Evolutionary conservation across 2,113 vertebrate genomes (phyloP), one percentile per base, ranked within the genome.

Genomic region (Madoqua kirkii): DNA sequence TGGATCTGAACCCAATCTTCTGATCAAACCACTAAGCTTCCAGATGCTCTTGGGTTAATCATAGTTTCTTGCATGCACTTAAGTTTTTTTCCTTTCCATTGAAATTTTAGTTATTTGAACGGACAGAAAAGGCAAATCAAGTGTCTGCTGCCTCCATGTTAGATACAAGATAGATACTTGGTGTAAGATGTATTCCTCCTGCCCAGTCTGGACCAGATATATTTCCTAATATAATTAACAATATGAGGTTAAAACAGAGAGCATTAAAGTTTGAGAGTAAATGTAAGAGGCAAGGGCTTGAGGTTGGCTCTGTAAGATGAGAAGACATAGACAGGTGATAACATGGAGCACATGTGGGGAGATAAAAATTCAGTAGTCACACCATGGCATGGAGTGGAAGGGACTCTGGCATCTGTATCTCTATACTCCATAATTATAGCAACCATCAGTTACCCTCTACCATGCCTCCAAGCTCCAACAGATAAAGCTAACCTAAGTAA

Each of bases 381-480:
- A 67, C 31, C 40, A 67, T 36, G 43, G 59, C 15, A 29, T 27
- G 21, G 15, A 52, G 48, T 29, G 21, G 25, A 43, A 52, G 27
- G 31, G 17, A 57, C 31, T 29, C 33, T 52, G 90, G 43, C 29
- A 14, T 15, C 27, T 6, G 19, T 1, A 23, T 50, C 25, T 8
- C 25, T 11, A 27, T n/a, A 29, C 40, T 67, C 11, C 43, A 12
- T 71, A 52, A 23, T 31, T n/a, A 12, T 64, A 31, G 31, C 50
- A 60, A 10, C 57, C 1, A 6, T 12, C 4, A 25, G 19, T 74
- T 23, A 29, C 3, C 0, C 45, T 4, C 3, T 25, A 40, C 6
- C 13, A 7, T 12, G 78, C 86, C 31, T 52, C 0, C 19, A 8
- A 62, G 16, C 29, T 33, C 25, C 12, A 13, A 7, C 19, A 76